These are phyloP conservation scores for Onychostruthus taczanowskii DNA, from an alignment of 2,113 vertebrate genomes.

Conservation along the genomic window DNA sequence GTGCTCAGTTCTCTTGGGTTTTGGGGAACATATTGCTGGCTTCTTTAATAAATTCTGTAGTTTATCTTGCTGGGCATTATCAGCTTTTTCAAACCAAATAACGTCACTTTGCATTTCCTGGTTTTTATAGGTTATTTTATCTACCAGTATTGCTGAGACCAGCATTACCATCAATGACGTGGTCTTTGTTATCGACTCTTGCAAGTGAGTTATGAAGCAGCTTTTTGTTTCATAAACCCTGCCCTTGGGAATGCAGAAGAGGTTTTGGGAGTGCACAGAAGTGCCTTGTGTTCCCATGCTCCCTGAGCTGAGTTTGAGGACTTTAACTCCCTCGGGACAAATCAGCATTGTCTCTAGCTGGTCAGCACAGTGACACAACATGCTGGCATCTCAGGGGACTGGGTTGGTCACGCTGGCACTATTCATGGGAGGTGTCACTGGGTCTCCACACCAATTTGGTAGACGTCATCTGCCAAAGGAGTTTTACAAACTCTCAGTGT, in stretches of 20 bases:
- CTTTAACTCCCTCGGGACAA: background rate
- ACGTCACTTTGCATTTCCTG: background rate
- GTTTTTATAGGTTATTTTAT: conserved; percentile 88
- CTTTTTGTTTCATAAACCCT: background rate
- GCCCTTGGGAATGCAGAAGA: background rate
- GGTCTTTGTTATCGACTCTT: conserved; percentile 96
- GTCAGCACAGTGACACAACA: background rate
- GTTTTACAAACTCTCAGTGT: background rate
- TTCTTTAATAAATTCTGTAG: background rate
- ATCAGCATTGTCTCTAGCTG: background rate
- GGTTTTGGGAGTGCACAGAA: background rate
- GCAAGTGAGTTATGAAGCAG: conserved; percentile 86
- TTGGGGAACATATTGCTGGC: background rate
- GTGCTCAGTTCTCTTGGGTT: background rate
- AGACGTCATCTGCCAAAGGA: background rate
- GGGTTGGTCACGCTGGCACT: background rate
- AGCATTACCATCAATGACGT: conserved; percentile 98
- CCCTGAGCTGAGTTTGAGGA: background rate
- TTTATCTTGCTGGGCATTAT: background rate
- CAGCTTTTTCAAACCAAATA: background rate
- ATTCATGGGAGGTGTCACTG: background rate
- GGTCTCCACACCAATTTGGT: background rate
- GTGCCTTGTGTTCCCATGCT: background rate
- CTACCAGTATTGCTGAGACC: conserved; percentile 97
- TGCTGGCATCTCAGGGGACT: background rate